Evolutionary conservation across 2,888 invertebrate genomes (phyloP).

Genomic region (Dynastes tityus): DNA sequence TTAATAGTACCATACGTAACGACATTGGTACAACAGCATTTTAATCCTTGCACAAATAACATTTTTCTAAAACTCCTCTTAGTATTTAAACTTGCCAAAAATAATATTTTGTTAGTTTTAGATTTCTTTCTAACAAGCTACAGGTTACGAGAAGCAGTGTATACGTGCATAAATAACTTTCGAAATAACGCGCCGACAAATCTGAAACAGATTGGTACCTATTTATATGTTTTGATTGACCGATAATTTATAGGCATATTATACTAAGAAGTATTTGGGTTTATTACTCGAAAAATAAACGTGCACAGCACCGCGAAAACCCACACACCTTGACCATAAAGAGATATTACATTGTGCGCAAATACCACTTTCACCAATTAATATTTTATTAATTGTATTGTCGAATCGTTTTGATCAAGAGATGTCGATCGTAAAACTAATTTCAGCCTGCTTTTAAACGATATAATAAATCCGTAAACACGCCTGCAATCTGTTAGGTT

Average conservation of each 20-base stretch:
- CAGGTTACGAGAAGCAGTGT: not conserved
- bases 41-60: too few relatives aligned
- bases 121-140: not conserved
- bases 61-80: too few relatives aligned
- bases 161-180: conserved; percentile 17
- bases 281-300: conserved; percentile 40
- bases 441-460: not conserved
- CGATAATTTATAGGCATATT: conserved; percentile 31
- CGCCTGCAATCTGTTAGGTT: not conserved
- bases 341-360: conserved; percentile 2
- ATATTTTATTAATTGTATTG: conserved; percentile 24
- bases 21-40: too few relatives aligned
- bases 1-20: too few relatives aligned
- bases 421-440: not conserved
- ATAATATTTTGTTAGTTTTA: too few relatives aligned
- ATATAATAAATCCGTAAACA: not conserved
- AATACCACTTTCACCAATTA: conserved; percentile 38
- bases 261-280: conserved; percentile 36
- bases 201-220: conserved; percentile 9
- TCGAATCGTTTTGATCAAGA: conserved; percentile 3
- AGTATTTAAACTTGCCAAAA: too few relatives aligned
- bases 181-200: conserved; percentile 33
- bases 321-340: conserved; percentile 24
- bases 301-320: conserved; percentile 5
- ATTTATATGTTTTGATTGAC: conserved; percentile 34